Conservation (phyloP, 2,113 vertebrate species). For the Bubo scandiacus region DNA sequence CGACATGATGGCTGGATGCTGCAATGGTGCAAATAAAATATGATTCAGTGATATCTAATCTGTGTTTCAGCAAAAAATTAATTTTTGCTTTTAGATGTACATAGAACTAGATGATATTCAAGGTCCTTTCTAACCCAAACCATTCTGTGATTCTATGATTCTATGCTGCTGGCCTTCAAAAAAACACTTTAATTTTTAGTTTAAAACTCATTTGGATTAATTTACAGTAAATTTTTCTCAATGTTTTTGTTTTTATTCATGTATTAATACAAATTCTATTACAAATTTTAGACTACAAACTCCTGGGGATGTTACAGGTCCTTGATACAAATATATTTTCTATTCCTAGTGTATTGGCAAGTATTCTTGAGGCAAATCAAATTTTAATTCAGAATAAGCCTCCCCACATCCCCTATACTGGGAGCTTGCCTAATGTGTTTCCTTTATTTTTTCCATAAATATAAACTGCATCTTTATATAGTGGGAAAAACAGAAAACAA, state of each 20-base stretch:
- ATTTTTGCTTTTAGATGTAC: background rate
- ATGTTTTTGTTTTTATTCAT: background rate
- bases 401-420: accelerated
- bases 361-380: background rate
- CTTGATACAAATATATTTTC: background rate
- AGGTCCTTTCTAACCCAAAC: background rate
- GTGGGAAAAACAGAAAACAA: background rate
- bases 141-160: background rate
- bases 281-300: background rate
- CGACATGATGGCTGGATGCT: background rate
- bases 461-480: background rate
- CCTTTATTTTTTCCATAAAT: background rate
- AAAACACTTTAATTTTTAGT: background rate
- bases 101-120: background rate
- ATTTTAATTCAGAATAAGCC: background rate
- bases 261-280: background rate
- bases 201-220: background rate
- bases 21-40: background rate
- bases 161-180: background rate
- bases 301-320: background rate
- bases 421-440: background rate
- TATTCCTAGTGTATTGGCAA: background rate
- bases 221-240: background rate
- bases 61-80: background rate
- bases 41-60: background rate